Evolutionary conservation across 2,888 invertebrate genomes (phyloP), one percentile per base, ranked within the genome.

Genomic region (Apodemia duryi): DNA sequence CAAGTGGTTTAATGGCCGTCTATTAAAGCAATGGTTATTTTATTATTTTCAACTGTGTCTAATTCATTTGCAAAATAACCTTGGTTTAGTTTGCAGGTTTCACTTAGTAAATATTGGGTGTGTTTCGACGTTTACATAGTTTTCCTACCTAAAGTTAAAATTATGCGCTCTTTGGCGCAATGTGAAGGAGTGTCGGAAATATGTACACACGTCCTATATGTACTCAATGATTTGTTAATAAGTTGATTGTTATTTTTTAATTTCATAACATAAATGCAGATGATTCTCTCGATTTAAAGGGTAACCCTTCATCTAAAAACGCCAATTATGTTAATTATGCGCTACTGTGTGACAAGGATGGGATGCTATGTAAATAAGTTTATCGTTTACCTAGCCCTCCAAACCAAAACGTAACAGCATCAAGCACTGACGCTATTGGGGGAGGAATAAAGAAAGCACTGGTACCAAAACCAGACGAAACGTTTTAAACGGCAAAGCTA

Each of bases 41-140:
- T 54, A 54, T 54, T 54, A 54, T 54, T 54, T 29, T 54, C 29
- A 54, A 54, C 54, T 54, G 54, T 54, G 54, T 54, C 54, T 54
- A 54, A 54, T 54, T 54, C 32, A 32, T 54, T 29, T 54, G 54
- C 11, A 54, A 28, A 54, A 32, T 54, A 54, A 54, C 54, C 54
- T 54, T 54, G 54, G 54, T 54, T 54, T 54, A 54, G 29, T 54
- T 54, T 28, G 29, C 2, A 54, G 11, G 54, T 54, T 54, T 54
- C 54, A 54, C 54, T 54, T 28, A 11, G 54, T 52, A 21, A 52
- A 52, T 54, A 54, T 28, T 54, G 54, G 54, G 54, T 54, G 54
- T 54, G 54, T 54, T 54, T 54, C 29, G 54, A 11, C 29, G 54
- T 9, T 54, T 54, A 54, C 29, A 54, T 46, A 11, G 46, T 46